Evolutionary conservation across 2,797 vertebrate genomes (phyloP).

Genomic region (Basileuterus tristriatus): DNA sequence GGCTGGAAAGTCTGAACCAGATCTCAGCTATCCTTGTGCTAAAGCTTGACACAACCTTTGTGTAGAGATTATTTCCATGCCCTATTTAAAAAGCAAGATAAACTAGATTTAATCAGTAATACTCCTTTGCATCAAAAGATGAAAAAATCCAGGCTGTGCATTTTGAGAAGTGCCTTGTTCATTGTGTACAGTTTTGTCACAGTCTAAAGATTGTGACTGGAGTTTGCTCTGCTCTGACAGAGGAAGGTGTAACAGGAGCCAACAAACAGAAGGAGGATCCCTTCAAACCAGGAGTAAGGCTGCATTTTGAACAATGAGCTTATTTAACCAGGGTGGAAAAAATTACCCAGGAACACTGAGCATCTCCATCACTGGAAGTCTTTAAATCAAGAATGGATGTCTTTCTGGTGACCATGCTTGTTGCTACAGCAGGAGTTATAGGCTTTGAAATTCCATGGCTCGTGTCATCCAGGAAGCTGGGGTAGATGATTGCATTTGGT

Average conservation of each 20-base stretch:
- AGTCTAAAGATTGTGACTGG: background rate
- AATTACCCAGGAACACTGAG: background rate
- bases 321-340: constrained; percentile 40
- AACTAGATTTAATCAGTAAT: background rate
- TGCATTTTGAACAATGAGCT: constrained; percentile 23
- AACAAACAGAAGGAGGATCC: background rate
- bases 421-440: constrained; percentile 25
- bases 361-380: constrained; percentile 6
- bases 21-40: background rate
- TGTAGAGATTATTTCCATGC: background rate
- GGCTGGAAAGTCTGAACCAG: background rate
- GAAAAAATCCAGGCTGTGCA: background rate
- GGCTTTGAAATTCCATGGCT: constrained; percentile 34
- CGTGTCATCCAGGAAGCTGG: constrained; percentile 22
- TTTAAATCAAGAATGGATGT: constrained; percentile 41
- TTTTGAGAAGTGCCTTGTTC: background rate
- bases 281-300: background rate
- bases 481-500: constrained; percentile 8
- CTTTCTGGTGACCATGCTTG: background rate
- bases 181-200: background rate
- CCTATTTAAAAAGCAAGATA: background rate
- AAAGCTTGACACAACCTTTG: background rate
- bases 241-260: background rate
- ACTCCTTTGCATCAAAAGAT: background rate
- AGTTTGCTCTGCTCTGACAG: background rate